Conservation (phyloP, 1,140 invertebrate genomes). For the Brachionus manjavacas region DNA sequence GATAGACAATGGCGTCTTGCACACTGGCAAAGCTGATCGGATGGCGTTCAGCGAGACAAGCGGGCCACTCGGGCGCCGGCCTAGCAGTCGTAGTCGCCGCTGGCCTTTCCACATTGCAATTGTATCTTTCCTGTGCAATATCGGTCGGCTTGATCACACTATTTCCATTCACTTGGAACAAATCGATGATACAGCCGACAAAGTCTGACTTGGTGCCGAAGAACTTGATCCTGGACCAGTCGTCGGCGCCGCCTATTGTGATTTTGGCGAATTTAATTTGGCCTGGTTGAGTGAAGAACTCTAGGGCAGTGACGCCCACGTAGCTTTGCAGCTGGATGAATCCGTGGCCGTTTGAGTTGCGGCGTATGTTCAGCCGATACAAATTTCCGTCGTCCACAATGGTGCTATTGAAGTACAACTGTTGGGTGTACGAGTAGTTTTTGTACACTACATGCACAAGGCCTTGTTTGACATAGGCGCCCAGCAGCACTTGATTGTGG, state of each 20-base stretch:
- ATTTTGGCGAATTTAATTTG: conserved; percentile 22
- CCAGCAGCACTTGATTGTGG: conserved; percentile 4
- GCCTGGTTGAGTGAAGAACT: conserved; percentile 34
- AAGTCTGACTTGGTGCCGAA: conserved; percentile 8
- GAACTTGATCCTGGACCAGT: conserved; percentile 17
- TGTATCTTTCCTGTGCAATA: conserved; percentile 35
- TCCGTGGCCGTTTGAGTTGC: conserved; percentile 9
- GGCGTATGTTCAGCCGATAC: conserved; percentile 23
- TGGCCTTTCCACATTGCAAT: conserved; percentile 36
- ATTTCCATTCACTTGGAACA: conserved; percentile 39
- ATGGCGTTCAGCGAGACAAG: not conserved
- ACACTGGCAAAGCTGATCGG: not conserved
- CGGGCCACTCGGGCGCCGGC: not conserved
- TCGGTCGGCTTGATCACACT: conserved; percentile 21
- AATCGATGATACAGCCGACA: conserved; percentile 38
- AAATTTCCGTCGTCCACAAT: conserved; percentile 14
- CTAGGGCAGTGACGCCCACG: not conserved
- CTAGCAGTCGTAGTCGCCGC: not conserved
- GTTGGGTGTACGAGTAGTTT: conserved; percentile 11
- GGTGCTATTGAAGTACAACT: conserved; percentile 13
- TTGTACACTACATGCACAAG: conserved; percentile 21
- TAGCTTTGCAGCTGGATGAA: conserved; percentile 39
- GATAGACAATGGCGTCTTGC: not conserved
- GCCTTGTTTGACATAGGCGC: conserved; percentile 21
- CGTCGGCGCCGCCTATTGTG: conserved; percentile 25